Base-by-base conservation (phyloP, 35 echinoderm and acorn worm species). In the Stichopus chloronotus region DNA sequence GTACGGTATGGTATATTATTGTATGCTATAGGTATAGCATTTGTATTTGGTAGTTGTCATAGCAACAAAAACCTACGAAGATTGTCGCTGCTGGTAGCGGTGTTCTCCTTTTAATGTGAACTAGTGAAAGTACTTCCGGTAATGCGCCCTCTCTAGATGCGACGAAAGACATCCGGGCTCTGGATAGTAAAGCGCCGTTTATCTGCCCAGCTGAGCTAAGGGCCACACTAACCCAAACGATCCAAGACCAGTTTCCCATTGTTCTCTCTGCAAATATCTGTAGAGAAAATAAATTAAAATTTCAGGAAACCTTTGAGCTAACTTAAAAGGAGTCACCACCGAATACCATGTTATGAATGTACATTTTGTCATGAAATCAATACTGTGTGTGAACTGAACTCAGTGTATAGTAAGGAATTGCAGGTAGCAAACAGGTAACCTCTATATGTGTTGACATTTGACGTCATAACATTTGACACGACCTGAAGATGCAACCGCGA, bases 91-190 rank as follows among this genome's bases (percentile, higher is more conserved):
- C 96, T 52, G 92, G 94, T 71, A 98, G 74, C 16, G 94, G 94
- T 5, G 94, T 95, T 20, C 84, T 94, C 5, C 91, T 61, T 16
- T 52, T 52, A 5, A 95, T 88, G 72, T 95, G 96, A 72, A 98
- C 93, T 92, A 98, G 92, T n/a, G 90, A 72, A 12, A 95, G 53
- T 6, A 98, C 87, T 63, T 95, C 92, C 6, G 94, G 94, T 25
- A 98, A 83, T 90, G 86, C 83, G 53, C 93, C 86, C 52, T 95
- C 94, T 8, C 94, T 87, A 17, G 96, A 93, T 30, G 96, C 96
- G n/a, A 98, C 96, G n/a, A 95, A 95, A 54, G 92, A 92, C 94
- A 98, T 98, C 52, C 94, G 94, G 25, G 82, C 82, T 12, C 82
- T 85, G 13, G 82, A 85, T 30, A 85, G 52, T 7, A 56, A 85